Conservation (phyloP, 2,797 vertebrate species). For the Anguilla marmorata region DNA sequence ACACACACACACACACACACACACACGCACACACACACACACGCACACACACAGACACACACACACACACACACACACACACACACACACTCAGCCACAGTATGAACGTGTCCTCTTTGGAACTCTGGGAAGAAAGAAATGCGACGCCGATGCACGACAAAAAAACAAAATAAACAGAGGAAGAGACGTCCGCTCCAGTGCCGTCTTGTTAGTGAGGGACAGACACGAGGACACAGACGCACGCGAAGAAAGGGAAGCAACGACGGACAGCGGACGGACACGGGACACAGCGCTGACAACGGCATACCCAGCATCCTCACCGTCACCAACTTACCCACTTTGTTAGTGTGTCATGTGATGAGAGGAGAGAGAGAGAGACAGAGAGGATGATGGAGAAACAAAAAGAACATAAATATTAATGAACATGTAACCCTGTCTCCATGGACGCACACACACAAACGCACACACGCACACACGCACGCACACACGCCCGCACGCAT, state of each 20-base stretch:
- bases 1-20: constrained; percentile 62
- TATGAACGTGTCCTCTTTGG: constrained; percentile 67
- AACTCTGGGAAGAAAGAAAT: constrained; percentile 68
- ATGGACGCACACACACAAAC: not conserved
- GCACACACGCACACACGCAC: no score
- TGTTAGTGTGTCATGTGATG: constrained; percentile 94
- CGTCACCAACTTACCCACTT: constrained; percentile 90
- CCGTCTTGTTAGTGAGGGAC: constrained; percentile 57
- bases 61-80: constrained; percentile 58
- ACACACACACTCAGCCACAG: constrained; percentile 67
- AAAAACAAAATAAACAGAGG: constrained; percentile 51
- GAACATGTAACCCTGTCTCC: constrained; percentile 49
- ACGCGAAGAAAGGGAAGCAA: constrained; percentile 47
- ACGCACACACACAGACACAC: constrained; percentile 60
- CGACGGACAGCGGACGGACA: constrained; percentile 57
- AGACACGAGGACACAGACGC: constrained; percentile 26
- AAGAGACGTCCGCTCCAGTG: constrained; percentile 59
- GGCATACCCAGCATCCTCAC: constrained; percentile 77
- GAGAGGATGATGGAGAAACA: constrained; percentile 87
- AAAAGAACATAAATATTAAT: constrained; percentile 87
- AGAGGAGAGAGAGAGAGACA: constrained; percentile 45
- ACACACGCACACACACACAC: constrained; percentile 65
- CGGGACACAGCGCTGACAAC: constrained; percentile 74
- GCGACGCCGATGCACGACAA: constrained; percentile 56
- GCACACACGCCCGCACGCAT: not conserved